Conservation (phyloP, 2,888 invertebrate species). For the Acronicta alni region DNA sequence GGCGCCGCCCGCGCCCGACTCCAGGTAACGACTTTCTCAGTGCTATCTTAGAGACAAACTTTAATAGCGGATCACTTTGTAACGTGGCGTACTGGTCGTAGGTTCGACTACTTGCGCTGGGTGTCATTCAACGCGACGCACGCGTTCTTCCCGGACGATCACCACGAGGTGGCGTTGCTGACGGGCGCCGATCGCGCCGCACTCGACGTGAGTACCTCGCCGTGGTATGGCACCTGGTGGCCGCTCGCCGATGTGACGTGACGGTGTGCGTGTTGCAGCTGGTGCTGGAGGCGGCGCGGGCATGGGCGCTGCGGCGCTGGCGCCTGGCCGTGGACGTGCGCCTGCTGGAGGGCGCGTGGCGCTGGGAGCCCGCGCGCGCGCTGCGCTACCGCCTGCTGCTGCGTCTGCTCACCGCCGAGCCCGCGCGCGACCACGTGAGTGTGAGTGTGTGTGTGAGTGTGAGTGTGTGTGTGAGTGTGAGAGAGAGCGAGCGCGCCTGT, state of each 20-base stretch:
- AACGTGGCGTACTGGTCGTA: constrained; percentile 89
- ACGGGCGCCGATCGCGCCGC: constrained; percentile 92
- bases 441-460: neutral
- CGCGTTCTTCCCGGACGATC: constrained; percentile 94
- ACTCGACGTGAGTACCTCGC: constrained; percentile 86
- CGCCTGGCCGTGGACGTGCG: constrained; percentile 35
- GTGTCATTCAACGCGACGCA: constrained; percentile 95
- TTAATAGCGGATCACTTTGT: constrained; percentile 83
- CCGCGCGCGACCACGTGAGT: neutral
- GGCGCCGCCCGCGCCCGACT: constrained; percentile 88
- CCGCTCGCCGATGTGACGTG: too few species aligned
- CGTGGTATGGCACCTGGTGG: neutral
- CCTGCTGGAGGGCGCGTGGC: constrained; percentile 76
- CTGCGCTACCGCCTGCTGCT: constrained; percentile 41
- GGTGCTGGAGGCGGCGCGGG: constrained; percentile 62
- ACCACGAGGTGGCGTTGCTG: constrained; percentile 91
- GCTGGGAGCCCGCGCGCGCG: constrained; percentile 72
- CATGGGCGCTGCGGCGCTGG: constrained; percentile 68
- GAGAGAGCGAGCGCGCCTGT: too few species aligned
- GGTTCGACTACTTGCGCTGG: constrained; percentile 95
- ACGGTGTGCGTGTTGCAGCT: constrained; percentile 61
- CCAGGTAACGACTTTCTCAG: constrained; percentile 82
- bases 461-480: neutral
- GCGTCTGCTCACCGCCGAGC: constrained; percentile 14
- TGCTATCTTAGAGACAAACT: too few species aligned